phyloP scores from a whole-genome alignment of 2,113 vertebrate species.

The Odocoileus virginianus region DNA sequence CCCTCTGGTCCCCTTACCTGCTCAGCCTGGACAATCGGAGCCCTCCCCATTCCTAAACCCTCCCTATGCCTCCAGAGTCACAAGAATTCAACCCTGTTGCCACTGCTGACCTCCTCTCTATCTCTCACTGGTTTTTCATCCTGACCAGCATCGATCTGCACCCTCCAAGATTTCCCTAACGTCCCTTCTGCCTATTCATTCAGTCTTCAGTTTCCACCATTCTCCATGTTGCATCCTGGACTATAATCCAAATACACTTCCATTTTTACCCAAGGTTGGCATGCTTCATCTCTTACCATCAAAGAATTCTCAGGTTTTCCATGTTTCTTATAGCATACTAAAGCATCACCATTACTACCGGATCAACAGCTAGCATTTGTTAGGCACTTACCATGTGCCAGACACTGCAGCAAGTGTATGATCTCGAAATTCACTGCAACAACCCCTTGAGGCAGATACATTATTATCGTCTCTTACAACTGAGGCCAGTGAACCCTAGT shows the following conservation, averaged over 20 bases:
- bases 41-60: background rate
- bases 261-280: background rate
- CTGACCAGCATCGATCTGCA: background rate
- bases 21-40: background rate
- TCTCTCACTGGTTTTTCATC: background rate
- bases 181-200: background rate
- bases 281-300: background rate
- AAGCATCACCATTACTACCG: background rate
- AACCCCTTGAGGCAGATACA: background rate
- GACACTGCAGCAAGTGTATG: no score
- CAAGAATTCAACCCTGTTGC: background rate
- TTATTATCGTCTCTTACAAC: background rate
- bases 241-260: background rate
- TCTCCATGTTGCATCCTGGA: background rate
- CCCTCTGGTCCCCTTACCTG: background rate
- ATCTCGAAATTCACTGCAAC: background rate
- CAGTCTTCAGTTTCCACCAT: background rate
- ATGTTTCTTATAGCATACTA: background rate
- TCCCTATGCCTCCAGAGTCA: background rate
- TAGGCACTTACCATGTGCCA: background rate
- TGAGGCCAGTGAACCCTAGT: background rate
- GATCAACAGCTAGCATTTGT: background rate
- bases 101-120: background rate
- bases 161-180: background rate
- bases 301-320: background rate